These are phyloP conservation scores for Sialis lutaria DNA, from an alignment of 2,888 invertebrate genomes.

Conservation along the genomic window DNA sequence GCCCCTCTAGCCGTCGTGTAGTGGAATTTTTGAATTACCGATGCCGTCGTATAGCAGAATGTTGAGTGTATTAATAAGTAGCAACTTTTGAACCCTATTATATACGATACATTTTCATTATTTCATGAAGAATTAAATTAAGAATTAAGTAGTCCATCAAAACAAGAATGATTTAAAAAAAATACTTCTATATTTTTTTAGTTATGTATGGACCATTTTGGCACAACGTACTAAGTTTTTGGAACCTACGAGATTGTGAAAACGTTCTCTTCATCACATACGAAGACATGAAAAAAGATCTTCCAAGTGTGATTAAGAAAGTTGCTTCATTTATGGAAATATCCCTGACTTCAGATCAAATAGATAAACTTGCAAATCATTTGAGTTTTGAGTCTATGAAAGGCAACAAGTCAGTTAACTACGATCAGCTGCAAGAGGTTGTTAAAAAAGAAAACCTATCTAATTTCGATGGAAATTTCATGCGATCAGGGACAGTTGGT, in stretches of 20 bases:
- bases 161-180: no score
- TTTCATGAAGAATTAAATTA: no score
- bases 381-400: constrained; percentile 34
- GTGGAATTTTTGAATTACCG: no score
- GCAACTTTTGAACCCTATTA: no score
- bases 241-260: constrained; percentile 12
- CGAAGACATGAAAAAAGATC: constrained; percentile 24
- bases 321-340: constrained; percentile 26
- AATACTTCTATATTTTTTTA: background rate
- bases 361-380: constrained; percentile 24
- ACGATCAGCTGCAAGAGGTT: constrained; percentile 15
- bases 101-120: no score
- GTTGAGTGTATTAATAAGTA: no score
- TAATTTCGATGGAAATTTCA: constrained; percentile 22
- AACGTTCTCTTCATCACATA: constrained; percentile 18
- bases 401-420: constrained; percentile 28
- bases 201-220: constrained; percentile 16
- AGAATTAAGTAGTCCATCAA: no score
- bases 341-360: constrained; percentile 18
- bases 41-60: no score
- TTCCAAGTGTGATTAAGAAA: constrained; percentile 23
- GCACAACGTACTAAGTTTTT: constrained; percentile 16
- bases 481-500: constrained; percentile 29
- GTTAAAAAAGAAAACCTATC: constrained; percentile 11
- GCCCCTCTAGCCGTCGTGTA: no score